Evolutionary conservation across 2,797 vertebrate species (phyloP), one percentile per base, ranked within the genome.

Genomic region (Eulemur coronatus): DNA sequence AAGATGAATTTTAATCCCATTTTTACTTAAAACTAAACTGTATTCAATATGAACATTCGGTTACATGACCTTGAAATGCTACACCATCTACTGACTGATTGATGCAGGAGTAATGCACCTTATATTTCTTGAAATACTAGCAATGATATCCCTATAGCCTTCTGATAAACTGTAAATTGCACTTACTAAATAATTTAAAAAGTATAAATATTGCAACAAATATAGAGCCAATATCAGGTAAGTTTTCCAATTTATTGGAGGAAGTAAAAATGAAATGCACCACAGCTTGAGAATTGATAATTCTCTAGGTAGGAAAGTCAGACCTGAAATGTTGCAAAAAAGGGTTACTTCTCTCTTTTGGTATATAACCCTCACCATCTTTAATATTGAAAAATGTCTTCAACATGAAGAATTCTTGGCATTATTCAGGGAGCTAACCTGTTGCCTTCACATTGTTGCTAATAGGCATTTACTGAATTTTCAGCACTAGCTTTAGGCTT

Each of bases 21-120:
- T 96, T 93, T 91, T 89, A 96, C 84, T 93, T 92, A 86, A 93
- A 91, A 89, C n/a, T 48, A 30, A 93, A 72, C 17, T 67, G 4
- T 67, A 38, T 46, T 92, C 57, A 92, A 57, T n/a, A 79, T 92
- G 59, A 67, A 78, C 20, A 50, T 78, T 46, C 67, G 67, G 38
- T 35, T 61, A 55, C n/a, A 48, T 17, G 28, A 84, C 84, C 33
- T 65, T 72, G 35, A 88, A 70, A 65, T n/a, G 12, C 48, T 35
- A 76, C n/a, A 48, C 48, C 30, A 61, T 43, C n/a, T 18, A n/a
- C 46, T n/a, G 35, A 72, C 1, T 61, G 46, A 67, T 13, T 67
- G 46, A 67, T 24, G 5, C 26, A 63, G 43, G 17, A 50, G 17
- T 5, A 67, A 73, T 3, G 55, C 2, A 57, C 35, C 63, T 50